Base-by-base conservation (phyloP, 2,797 vertebrate genomes). In the Fistularia commersonii region DNA sequence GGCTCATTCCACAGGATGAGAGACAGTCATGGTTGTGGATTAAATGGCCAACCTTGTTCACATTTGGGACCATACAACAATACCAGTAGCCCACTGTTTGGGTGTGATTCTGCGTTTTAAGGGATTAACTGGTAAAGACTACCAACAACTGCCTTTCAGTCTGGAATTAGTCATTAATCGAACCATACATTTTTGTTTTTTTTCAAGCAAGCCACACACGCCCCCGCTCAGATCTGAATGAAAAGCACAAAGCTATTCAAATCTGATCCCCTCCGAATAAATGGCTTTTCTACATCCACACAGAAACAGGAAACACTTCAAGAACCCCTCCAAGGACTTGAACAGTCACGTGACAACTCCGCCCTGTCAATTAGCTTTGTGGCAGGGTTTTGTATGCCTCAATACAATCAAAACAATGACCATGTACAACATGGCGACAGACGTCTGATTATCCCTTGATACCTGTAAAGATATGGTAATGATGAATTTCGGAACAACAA, bases 71-170 rank as follows among this genome's bases (percentile, higher is more conserved):
- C 46, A 34, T 57, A 45, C 61, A 64, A 81, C 76, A 85, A 78
- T 74, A 76, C 64, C 62, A 66, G 72, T 69, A 67, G 74, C 66
- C 81, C 77, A 72, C 66, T 87, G 73, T 72, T 79, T 82, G 79
- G 79, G 74, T 85, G 84, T 64, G 74, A 84, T 76, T 86, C 75
- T 57, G 57, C 58, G 44, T 87, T 88, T 81, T 84, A 80, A 76
- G 67, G 81, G 87, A 89, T 90, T 90, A 90, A 79, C 84, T 83
- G 81, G 85, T 88, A 84, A 90, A 86, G 84, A 86, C 79, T 74
- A 82, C 81, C 77, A 84, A 89, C 82, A 84, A 88, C 83, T 79
- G 84, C 85, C 82, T 84, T 90, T 90, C 83, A 91, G 71, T 44
- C 51, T 71, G 80, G 82, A 84, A 89, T 88, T 86, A 89, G 79